Conservation (phyloP, 2,113 vertebrate species). For the Etheostoma cragini region DNA sequence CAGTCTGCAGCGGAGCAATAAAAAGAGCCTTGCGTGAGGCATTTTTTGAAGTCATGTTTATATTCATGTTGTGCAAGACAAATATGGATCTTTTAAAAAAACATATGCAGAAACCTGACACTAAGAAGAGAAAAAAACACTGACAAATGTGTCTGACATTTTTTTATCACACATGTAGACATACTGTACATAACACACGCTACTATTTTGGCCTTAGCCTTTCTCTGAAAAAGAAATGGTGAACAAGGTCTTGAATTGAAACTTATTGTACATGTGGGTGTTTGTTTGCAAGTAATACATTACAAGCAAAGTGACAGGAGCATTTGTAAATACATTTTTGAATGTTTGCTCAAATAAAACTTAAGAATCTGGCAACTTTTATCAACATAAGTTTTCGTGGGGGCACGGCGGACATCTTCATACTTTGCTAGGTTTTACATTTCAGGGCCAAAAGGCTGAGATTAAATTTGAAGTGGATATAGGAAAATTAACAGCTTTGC, state of each 20-base stretch:
- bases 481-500: slow-evolving; percentile 2
- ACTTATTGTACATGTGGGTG: neutral
- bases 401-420: neutral
- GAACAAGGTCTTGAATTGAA: neutral
- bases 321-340: neutral
- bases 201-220: neutral
- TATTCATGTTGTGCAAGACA: slow-evolving; percentile 71
- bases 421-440: slow-evolving; percentile 35
- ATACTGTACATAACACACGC: slow-evolving; percentile 14
- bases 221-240: neutral
- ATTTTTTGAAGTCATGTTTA: slow-evolving; percentile 71
- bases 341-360: neutral
- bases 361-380: slow-evolving; percentile 5
- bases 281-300: neutral
- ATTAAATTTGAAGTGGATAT: slow-evolving; percentile 15
- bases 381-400: neutral
- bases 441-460: slow-evolving; percentile 46
- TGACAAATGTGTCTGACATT: slow-evolving; percentile 49
- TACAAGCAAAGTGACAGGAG: neutral
- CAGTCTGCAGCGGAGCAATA: slow-evolving; percentile 45
- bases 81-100: slow-evolving; percentile 61
- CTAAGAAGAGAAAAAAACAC: slow-evolving; percentile 19
- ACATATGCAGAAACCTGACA: slow-evolving; percentile 66
- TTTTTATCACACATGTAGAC: slow-evolving; percentile 29
- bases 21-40: slow-evolving; percentile 31